A percentile compares a stretch with the other conserved stretches of the same genome.
phyloP scores from a whole-genome alignment of 64 coral and sea anemone species.

The Stichodactyla helianthus region DNA sequence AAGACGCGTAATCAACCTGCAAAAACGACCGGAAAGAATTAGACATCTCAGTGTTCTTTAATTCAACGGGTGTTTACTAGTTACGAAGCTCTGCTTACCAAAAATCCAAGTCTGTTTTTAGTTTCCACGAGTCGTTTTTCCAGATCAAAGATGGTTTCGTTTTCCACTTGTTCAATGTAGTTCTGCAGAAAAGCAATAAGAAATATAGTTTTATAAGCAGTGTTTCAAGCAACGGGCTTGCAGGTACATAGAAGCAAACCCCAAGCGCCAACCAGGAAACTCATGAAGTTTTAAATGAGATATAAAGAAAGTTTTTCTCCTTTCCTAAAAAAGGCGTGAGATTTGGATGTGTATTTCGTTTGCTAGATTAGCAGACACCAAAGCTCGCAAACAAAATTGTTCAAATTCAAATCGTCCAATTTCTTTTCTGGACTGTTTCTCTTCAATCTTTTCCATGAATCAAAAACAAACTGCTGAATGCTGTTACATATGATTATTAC shows the following conservation, averaged over 20 bases:
- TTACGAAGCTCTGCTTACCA: constrained; percentile 45
- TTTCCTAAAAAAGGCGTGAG: too few relatives aligned
- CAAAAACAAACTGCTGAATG: not conserved
- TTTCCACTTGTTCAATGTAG: constrained; percentile 93
- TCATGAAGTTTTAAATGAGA: too few relatives aligned
- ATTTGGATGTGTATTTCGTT: too few relatives aligned
- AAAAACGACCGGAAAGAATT: not conserved
- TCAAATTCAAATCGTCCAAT: not conserved
- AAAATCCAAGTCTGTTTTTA: constrained; percentile 83
- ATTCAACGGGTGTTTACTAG: not conserved
- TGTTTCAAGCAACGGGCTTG: too few relatives aligned
- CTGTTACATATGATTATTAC: too few relatives aligned
- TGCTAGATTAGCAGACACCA: too few relatives aligned
- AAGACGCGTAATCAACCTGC: constrained; percentile 97
- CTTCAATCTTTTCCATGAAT: too few relatives aligned
- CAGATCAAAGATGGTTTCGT: constrained; percentile 92
- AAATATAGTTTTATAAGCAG: too few relatives aligned
- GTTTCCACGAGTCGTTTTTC: constrained; percentile 88
- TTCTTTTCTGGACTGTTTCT: too few relatives aligned
- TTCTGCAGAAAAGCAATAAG: constrained; percentile 34
- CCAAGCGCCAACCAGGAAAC: too few relatives aligned
- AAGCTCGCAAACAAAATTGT: not conserved
- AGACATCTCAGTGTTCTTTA: not conserved
- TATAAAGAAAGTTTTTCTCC: too few relatives aligned
- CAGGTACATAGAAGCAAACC: too few relatives aligned